Conservation (phyloP, 2,888 invertebrate genomes). For the Endotricha flammealis region DNA sequence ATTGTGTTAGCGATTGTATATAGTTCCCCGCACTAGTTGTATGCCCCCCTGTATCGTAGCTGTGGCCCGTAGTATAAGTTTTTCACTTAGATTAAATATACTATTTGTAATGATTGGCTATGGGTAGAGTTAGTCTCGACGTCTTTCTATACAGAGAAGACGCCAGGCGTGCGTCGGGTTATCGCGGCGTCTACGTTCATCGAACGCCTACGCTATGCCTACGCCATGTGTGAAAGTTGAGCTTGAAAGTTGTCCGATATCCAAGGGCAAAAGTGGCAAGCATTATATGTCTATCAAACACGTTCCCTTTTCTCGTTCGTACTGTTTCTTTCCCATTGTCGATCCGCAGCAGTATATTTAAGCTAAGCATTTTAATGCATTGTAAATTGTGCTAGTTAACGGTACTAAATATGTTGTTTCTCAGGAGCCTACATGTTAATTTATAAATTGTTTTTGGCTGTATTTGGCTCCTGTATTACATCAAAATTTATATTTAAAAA, state of each 20-base stretch:
- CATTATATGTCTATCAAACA: too few species aligned
- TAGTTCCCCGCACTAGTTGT: constrained; percentile 37
- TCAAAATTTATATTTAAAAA: neutral
- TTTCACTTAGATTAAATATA: neutral
- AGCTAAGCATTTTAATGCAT: constrained; percentile 4
- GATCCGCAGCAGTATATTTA: constrained; percentile 13
- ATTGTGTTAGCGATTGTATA: constrained; percentile 60
- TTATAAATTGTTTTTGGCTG: neutral
- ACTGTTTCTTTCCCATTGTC: constrained; percentile 16
- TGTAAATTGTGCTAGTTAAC: constrained; percentile 7
- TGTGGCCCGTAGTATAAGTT: constrained; percentile 2
- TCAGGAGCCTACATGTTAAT: neutral
- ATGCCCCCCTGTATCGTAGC: constrained; percentile 1
- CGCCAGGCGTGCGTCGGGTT: too few species aligned
- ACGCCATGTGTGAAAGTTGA: too few species aligned
- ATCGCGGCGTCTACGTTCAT: too few species aligned
- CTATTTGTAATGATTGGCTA: too few species aligned
- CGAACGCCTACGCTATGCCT: too few species aligned
- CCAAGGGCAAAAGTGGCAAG: too few species aligned
- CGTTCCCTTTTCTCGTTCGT: too few species aligned
- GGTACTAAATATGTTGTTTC: constrained; percentile 5
- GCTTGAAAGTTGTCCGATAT: too few species aligned
- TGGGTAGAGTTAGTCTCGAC: too few species aligned
- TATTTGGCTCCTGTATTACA: neutral
- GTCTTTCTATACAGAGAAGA: too few species aligned